Conservation (phyloP, 2,797 vertebrate genomes). For the Hylomyscus alleni region DNA sequence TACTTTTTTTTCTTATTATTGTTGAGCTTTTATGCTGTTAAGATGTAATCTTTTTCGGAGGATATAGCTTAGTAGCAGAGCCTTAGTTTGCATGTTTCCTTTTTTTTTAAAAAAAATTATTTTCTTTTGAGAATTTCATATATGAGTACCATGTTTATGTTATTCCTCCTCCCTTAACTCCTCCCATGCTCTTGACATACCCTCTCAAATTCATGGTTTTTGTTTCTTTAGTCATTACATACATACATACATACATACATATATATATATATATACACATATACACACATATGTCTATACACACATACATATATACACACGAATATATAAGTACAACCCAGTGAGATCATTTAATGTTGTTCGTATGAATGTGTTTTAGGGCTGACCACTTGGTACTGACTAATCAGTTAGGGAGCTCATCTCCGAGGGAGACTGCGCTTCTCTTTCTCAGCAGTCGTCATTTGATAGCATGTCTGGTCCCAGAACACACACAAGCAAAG, state of each 20-base stretch:
- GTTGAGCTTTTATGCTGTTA: not conserved
- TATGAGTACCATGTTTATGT: not conserved
- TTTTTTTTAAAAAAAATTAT: not conserved
- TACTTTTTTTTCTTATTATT: slow-evolving; percentile 28
- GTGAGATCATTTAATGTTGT: not conserved
- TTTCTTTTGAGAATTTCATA: not conserved
- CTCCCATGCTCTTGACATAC: not conserved
- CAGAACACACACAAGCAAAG: not conserved
- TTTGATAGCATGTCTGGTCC: not conserved
- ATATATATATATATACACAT: not conserved
- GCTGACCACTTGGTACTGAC: not conserved
- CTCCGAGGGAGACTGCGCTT: not conserved
- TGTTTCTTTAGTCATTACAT: not conserved
- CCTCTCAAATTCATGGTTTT: not conserved
- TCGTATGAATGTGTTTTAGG: not conserved
- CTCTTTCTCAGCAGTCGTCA: not conserved
- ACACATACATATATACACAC: not conserved
- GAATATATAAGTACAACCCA: not conserved
- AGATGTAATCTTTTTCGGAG: not conserved
- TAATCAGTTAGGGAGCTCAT: not conserved
- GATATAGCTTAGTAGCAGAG: not conserved
- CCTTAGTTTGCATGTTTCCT: not conserved
- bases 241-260: not conserved
- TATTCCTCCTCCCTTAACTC: not conserved
- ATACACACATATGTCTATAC: not conserved